Conservation (phyloP, 2,113 vertebrate genomes). For the Hippopotamus amphibius region DNA sequence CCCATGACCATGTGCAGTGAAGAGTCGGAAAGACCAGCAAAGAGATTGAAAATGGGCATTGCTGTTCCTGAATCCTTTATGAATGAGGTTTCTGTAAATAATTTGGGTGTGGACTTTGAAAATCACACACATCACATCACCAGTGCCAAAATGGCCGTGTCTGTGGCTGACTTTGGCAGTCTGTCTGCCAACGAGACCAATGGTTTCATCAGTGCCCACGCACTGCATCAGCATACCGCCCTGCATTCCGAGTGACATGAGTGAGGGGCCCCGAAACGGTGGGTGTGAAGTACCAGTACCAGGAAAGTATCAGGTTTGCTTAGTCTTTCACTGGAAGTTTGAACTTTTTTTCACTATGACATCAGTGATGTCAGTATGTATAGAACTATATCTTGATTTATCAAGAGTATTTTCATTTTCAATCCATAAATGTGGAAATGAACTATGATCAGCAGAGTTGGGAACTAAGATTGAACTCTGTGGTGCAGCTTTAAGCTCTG, state of each 20-base stretch:
- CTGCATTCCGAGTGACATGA: constrained; percentile 95
- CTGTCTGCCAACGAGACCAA: constrained; percentile 94
- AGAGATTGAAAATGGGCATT: constrained; percentile 97
- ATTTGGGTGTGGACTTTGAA: constrained; percentile 95
- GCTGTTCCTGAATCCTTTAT: constrained; percentile 94
- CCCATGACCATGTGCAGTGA: constrained; percentile 92
- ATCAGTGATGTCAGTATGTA: constrained; percentile 99
- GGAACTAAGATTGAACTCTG: constrained; percentile 91
- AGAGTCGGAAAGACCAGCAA: constrained; percentile 94
- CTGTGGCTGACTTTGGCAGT: constrained; percentile 97
- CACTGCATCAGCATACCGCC: constrained; percentile 95
- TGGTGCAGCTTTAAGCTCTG: constrained; percentile 93
- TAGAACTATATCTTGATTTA: constrained; percentile 99
- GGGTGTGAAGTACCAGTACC: constrained; percentile 85
- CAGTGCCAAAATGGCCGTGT: constrained; percentile 98
- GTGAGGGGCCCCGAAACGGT: constrained; percentile 67
- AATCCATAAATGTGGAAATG: constrained; percentile 94
- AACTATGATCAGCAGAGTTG: constrained; percentile 90
- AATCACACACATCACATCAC: constrained; percentile 95
- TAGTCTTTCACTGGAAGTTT: constrained; percentile 98
- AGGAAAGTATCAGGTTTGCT: constrained; percentile 90
- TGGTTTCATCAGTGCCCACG: constrained; percentile 93
- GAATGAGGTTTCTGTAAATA: constrained; percentile 95
- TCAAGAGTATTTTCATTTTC: constrained; percentile 99
- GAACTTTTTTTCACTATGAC: constrained; percentile 97